These are phyloP conservation scores for Simalia tracyae DNA, from an alignment of 2,797 vertebrate species.

Conservation along the genomic window DNA sequence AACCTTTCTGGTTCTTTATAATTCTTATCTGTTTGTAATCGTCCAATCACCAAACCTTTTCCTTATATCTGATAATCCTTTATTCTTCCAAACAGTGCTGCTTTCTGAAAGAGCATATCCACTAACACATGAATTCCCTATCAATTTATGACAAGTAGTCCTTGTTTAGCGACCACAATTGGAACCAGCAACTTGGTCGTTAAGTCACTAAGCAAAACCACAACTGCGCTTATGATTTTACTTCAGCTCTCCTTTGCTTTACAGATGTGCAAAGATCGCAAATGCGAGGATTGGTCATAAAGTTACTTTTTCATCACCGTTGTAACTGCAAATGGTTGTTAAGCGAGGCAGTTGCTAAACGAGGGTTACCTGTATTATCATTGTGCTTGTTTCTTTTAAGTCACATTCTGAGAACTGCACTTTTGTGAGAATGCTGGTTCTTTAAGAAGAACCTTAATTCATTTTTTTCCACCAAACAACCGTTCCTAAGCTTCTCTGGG, in stretches of 20 bases:
- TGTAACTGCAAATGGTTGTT: too few relatives aligned
- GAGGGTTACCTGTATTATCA: too few relatives aligned
- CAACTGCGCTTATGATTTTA: neutral
- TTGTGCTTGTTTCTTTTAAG: neutral
- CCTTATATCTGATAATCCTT: neutral
- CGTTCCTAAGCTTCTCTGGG: neutral
- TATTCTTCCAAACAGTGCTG: neutral
- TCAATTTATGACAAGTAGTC: neutral
- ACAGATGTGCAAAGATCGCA: too few relatives aligned
- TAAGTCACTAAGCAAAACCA: neutral
- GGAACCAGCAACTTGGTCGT: neutral
- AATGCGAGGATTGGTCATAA: too few relatives aligned
- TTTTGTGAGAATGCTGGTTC: neutral
- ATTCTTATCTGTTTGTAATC: neutral
- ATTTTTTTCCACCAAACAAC: neutral
- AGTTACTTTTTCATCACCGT: too few relatives aligned
- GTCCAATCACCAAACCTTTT: neutral
- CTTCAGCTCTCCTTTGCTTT: too few relatives aligned
- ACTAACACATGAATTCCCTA: neutral
- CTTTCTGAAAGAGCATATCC: too few relatives aligned
- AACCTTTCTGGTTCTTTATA: neutral
- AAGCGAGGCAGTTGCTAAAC: too few relatives aligned
- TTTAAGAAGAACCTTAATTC: neutral
- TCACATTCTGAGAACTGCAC: neutral
- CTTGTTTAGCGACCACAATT: neutral